Evolutionary conservation across 1,140 invertebrate genomes (phyloP).

Genomic region (Dolichoris vasculosae): DNA sequence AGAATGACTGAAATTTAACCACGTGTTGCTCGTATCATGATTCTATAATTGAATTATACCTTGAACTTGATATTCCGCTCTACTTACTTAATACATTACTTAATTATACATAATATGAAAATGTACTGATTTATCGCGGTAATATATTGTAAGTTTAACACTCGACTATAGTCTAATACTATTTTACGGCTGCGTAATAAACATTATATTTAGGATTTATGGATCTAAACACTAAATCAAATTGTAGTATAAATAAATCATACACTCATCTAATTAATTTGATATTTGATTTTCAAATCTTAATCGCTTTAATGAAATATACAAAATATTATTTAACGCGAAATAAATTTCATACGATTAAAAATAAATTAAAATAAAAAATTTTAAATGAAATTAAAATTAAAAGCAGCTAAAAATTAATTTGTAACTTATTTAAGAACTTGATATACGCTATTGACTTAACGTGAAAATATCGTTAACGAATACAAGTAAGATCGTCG

Average conservation of each 20-base stretch:
- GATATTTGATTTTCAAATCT: not conserved
- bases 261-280: not conserved
- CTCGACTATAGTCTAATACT: not conserved
- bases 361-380: too few relatives aligned
- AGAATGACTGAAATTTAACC: too few relatives aligned
- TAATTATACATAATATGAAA: not conserved
- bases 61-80: not conserved
- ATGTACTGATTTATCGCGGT: not conserved
- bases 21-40: not conserved
- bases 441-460: too few relatives aligned
- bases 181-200: not conserved
- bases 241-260: not conserved
- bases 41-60: not conserved
- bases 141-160: not conserved
- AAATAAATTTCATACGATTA: too few relatives aligned
- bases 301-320: too few relatives aligned
- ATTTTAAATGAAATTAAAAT: too few relatives aligned
- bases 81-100: not conserved
- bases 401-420: too few relatives aligned
- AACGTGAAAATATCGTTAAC: too few relatives aligned
- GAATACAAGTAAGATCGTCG: too few relatives aligned
- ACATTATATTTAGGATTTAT: not conserved
- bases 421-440: too few relatives aligned
- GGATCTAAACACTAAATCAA: not conserved
- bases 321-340: too few relatives aligned